Evolutionary conservation across 2,888 invertebrate genomes (phyloP), one percentile per base, ranked within the genome.

Genomic region (Chalcosyrphus nemorum): DNA sequence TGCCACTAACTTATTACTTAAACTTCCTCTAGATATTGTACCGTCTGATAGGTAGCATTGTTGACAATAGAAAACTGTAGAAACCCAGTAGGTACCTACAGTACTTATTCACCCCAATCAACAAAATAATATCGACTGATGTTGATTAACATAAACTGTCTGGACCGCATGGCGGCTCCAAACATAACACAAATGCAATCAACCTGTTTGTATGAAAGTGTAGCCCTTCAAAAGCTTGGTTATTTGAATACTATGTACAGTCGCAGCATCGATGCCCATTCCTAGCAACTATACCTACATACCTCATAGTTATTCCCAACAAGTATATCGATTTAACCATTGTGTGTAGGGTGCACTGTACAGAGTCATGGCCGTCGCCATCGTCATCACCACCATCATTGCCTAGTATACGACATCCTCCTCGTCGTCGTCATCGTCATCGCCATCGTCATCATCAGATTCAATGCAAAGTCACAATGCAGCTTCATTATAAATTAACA

Each of bases 131-230:
- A 88, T 88, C 89, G 89, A 89, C 89, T 89, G 87, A 88, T 86
- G 88, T 89, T 89, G 89, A 89, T 89, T 89, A 89, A 88, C 89
- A 89, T 89, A 89, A 89, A 89, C 89, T 89, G 89, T 89, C 89
- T 89, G 88, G 88, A 89, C 89, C 89, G 86, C 89, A 89, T 82
- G 86, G 88, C 86, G 89, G 65, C 71, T 70, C 71, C 15, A n/a
- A 54, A 74, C 54, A 41, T 54, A 85, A 65, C 70, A 47, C 15
- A 75, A 75, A 65, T 27, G 41, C 71, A 85, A 85, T 71, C 47
- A 75, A 61, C 45, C 63, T 15, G 43, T 57, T 80, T 75, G 29
- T 63, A 27, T 63, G 56, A 47, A 52, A 54, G 43, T 52, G 70
- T 52, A 70, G 70, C 74, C 72, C 47, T 78, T 72, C 56, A 68